Conservation (phyloP, 2,797 vertebrate genomes). For the Centropyge bicolor region DNA sequence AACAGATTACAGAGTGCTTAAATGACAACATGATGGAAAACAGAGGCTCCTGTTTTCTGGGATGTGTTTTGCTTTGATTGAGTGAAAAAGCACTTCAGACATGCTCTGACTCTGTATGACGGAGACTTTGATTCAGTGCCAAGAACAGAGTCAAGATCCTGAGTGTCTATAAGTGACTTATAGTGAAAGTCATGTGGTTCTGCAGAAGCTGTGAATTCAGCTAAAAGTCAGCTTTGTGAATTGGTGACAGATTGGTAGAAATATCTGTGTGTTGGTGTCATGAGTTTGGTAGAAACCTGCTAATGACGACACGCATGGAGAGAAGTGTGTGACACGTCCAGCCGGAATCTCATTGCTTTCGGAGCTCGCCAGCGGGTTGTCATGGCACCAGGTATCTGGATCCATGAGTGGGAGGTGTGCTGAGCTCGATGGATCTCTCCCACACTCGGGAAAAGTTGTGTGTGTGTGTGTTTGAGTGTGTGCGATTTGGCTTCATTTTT, state of each 20-base stretch:
- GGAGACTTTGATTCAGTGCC: background rate
- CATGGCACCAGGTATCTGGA: conserved; percentile 82
- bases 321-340: conserved; percentile 47
- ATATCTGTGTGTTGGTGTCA: background rate
- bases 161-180: conserved; percentile 3
- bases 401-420: conserved; percentile 78
- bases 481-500: conserved; percentile 7
- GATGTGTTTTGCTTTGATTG: background rate
- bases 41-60: background rate
- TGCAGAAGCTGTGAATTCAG: background rate
- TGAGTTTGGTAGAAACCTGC: background rate
- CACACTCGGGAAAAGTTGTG: conserved; percentile 53
- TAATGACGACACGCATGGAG: conserved; percentile 21
- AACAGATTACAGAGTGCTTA: background rate
- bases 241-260: background rate
- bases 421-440: conserved; percentile 51
- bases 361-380: conserved; percentile 74
- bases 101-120: background rate
- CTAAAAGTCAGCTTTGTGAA: background rate
- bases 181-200: background rate
- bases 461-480: conserved; percentile 31
- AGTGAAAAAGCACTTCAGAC: conserved; percentile 1
- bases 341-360: conserved; percentile 54
- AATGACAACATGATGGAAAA: background rate
- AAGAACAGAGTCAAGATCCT: background rate